These are phyloP conservation scores for Cloeon dipterum DNA, from an alignment of 2,888 invertebrate genomes.

Conservation along the genomic window DNA sequence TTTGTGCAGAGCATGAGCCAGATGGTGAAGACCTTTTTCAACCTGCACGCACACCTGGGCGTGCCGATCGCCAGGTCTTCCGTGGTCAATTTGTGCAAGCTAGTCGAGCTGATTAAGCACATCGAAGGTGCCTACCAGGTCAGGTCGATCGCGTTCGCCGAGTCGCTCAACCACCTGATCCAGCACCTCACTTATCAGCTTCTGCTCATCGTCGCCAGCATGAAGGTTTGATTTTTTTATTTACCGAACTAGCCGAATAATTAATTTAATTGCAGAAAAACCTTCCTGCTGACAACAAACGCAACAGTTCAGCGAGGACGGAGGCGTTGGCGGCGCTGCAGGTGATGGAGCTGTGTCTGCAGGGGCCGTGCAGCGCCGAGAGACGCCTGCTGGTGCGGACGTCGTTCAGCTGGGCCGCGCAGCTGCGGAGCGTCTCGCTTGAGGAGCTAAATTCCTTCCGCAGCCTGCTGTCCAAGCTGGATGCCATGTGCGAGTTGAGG, in stretches of 20 bases:
- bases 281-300: conserved; percentile 31
- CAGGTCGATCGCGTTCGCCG: conserved; percentile 42
- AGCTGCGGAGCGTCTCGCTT: conserved; percentile 32
- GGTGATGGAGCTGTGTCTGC: conserved; percentile 41
- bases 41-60: conserved; percentile 42
- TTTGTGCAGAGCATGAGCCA: conserved; percentile 39
- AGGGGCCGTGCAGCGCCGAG: conserved; percentile 36
- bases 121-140: conserved; percentile 45
- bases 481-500: conserved; percentile 33
- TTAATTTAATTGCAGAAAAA: conserved; percentile 21
- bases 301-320: conserved; percentile 38
- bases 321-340: conserved; percentile 52
- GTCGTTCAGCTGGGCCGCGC: conserved; percentile 38
- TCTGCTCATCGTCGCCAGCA: conserved; percentile 35
- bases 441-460: conserved; percentile 38
- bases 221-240: conserved; percentile 27
- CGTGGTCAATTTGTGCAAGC: conserved; percentile 49
- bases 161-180: conserved; percentile 47
- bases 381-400: conserved; percentile 39
- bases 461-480: conserved; percentile 36
- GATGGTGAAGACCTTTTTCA: conserved; percentile 31
- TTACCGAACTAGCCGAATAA: conserved; percentile 4
- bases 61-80: conserved; percentile 56
- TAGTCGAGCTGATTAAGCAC: conserved; percentile 59
- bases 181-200: conserved; percentile 62